Evolutionary conservation across 2,797 vertebrate species (phyloP).

Genomic region (Pangasius mekongensis): DNA sequence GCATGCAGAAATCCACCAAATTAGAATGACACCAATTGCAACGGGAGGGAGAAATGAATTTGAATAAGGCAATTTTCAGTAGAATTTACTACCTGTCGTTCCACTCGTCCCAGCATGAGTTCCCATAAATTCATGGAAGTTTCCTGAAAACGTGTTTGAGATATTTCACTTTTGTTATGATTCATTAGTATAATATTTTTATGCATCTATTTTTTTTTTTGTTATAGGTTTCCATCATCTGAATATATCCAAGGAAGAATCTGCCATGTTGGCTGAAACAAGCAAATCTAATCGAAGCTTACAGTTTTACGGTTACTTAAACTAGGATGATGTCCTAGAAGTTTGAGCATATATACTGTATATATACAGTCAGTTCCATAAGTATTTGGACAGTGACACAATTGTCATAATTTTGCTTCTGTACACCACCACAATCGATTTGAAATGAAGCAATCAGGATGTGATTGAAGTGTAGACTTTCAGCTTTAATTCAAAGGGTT

Average conservation of each 20-base stretch:
- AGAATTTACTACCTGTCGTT: slow-evolving; percentile 80
- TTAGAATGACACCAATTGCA: slow-evolving; percentile 59
- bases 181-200: slow-evolving; percentile 42
- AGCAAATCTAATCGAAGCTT: not conserved
- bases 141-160: slow-evolving; percentile 81
- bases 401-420: too few species aligned
- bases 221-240: slow-evolving; percentile 40
- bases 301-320: not conserved
- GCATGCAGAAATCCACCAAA: slow-evolving; percentile 62
- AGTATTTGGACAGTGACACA: too few species aligned
- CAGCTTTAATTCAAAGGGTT: too few species aligned
- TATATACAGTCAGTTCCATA: too few species aligned
- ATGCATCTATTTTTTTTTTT: not conserved
- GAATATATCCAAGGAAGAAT: slow-evolving; percentile 39
- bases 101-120: slow-evolving; percentile 81
- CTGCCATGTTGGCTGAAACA: not conserved
- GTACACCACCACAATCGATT: too few species aligned
- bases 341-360: too few species aligned
- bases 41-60: slow-evolving; percentile 49
- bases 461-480: too few species aligned
- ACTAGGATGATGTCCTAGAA: not conserved
- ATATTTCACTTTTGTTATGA: slow-evolving; percentile 74
- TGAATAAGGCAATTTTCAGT: slow-evolving; percentile 65
- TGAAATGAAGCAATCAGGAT: too few species aligned
- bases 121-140: slow-evolving; percentile 82